phyloP scores from a whole-genome alignment of 2,888 invertebrate genomes.

The Polyommatus icarus region DNA sequence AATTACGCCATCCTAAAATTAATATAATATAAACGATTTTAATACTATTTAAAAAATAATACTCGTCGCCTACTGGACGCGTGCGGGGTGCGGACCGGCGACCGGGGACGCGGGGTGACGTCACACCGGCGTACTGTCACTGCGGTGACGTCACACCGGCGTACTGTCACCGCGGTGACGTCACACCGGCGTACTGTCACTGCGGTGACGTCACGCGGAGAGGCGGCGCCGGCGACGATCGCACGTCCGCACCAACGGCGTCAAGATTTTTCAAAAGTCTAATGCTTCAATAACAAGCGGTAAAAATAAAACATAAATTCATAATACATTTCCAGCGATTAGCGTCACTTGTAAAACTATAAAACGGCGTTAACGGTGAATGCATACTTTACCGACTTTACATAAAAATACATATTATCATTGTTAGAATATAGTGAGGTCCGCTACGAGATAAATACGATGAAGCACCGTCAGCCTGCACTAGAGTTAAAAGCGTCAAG shows the following conservation, averaged over 20 bases:
- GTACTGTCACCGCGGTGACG: neutral
- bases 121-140: neutral
- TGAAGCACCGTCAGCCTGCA: neutral
- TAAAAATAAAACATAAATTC: conserved; percentile 1
- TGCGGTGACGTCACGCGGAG: neutral
- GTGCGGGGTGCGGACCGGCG: conserved; percentile 29
- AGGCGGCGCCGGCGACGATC: neutral
- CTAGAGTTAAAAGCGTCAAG: neutral
- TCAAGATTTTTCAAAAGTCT: neutral
- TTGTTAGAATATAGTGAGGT: neutral
- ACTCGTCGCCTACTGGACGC: conserved; percentile 56
- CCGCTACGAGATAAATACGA: neutral
- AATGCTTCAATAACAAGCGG: conserved; percentile 1
- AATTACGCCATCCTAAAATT: conserved; percentile 76
- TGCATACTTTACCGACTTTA: neutral
- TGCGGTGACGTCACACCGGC: neutral
- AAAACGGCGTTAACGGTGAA: neutral
- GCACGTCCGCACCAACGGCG: neutral
- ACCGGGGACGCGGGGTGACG: neutral
- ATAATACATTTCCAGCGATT: neutral
- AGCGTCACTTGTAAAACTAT: neutral
- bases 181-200: neutral
- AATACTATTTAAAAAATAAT: conserved; percentile 69
- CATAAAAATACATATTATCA: conserved; percentile 5
- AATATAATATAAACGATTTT: conserved; percentile 55